A percentile compares a stretch with the other conserved stretches of the same genome.
Conservation (phyloP, 2,113 vertebrate species). For the Oenanthe oenanthe region DNA sequence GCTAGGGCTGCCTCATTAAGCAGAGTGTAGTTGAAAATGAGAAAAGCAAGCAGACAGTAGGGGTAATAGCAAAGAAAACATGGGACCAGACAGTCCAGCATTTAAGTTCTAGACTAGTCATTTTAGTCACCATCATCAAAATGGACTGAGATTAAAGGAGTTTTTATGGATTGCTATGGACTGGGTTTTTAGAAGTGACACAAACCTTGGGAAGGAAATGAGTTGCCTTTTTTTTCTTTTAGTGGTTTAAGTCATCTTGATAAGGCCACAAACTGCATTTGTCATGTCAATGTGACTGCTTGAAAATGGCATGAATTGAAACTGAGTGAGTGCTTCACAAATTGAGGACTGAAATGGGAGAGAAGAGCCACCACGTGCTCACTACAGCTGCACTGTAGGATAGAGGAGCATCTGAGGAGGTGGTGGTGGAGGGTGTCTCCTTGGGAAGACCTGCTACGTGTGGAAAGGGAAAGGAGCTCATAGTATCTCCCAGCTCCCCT, state of each 20-base stretch:
- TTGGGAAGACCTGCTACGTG: conserved; percentile 55
- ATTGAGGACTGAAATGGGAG: background rate
- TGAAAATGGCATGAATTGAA: background rate
- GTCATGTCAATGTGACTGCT: conserved; percentile 16
- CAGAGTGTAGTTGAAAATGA: conserved; percentile 2
- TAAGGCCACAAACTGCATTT: conserved; percentile 72
- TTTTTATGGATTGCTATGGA: background rate
- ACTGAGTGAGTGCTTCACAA: background rate
- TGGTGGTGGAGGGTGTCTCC: conserved; percentile 39
- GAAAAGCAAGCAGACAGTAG: conserved; percentile 55
- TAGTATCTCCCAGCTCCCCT: background rate
- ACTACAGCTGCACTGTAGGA: background rate
- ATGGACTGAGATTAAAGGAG: conserved; percentile 26
- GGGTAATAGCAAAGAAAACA: conserved; percentile 21
- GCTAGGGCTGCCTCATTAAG: conserved; percentile 1
- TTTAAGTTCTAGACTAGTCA: background rate
- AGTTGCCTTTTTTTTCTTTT: conserved; percentile 21
- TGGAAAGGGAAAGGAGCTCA: conserved; percentile 49
- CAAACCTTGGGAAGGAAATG: background rate
- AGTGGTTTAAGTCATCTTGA: conserved; percentile 33
- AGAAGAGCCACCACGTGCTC: background rate
- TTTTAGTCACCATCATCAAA: background rate
- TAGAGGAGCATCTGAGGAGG: background rate
- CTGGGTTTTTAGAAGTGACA: conserved; percentile 19
- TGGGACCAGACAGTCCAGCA: background rate